Base-by-base conservation (phyloP, 2,113 vertebrate species). In the Anas platyrhynchos region DNA sequence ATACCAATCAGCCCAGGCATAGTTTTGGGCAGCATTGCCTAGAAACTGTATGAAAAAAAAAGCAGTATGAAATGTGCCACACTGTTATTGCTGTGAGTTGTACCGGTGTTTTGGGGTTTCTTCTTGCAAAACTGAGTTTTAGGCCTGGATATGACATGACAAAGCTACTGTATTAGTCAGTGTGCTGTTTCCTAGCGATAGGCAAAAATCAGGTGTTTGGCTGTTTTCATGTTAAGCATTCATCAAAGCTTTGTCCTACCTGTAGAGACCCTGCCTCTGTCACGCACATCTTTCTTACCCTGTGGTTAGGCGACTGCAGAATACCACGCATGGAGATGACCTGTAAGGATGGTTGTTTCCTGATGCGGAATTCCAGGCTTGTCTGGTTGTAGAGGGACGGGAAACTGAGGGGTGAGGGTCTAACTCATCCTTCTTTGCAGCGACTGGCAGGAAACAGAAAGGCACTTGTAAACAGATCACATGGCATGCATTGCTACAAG, bases 251-350 rank as follows among this genome's bases (percentile, higher is more conserved):
- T 43, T 34, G 11, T 36, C 48, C 44, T 29, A 56, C 32, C 7
- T 12, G 41, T 1, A 14, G 9, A 72, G 13, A 12, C 21, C n/a
- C 27, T 62, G 63, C 41, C 72, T 27, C 13, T 73, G 23, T 54
- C 59, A 29, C 3, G 0, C 6, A 6, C 0, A 1, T 5, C 34
- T 38, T 38, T 31, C 13, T 1, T 8, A 13, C 46, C 31, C 17
- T 43, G 1, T 2, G 6, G 46, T 16, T 27, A 34, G 38, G 31
- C 36, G 26, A 12, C 29, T n/a, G 29, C 3, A 6, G 52, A 34
- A 29, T 36, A 0, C 36, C 62, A 16, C 13, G 41, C n/a, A 1
- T 5, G 50, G 62, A 55, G 17, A 16, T 22, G 21, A 54, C 29
- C 23, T 72, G 62, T 18, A 18, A 66, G 22, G 1, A 2, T 7